phyloP scores from a whole-genome alignment of 2,113 vertebrate genomes.

The Chaetodon auriga region DNA sequence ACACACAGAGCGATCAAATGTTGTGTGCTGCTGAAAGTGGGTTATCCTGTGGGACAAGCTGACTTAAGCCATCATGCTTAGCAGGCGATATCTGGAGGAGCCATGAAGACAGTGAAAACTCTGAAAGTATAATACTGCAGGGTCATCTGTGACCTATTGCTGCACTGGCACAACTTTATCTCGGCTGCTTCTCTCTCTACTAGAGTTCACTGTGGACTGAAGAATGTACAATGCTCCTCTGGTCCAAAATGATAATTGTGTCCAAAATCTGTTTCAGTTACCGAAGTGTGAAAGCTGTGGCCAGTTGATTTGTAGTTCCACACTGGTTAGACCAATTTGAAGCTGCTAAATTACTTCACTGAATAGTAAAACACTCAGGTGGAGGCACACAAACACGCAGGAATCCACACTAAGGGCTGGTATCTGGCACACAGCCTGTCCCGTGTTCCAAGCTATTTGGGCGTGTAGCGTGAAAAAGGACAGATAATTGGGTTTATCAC shows the following conservation, averaged over 20 bases:
- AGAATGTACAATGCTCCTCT: background rate
- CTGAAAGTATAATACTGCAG: constrained; percentile 19
- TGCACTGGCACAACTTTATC: constrained; percentile 17
- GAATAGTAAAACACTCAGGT: constrained; percentile 32
- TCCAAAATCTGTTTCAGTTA: background rate
- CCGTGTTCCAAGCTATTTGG: constrained; percentile 53
- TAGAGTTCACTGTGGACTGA: background rate
- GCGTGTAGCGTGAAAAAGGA: constrained; percentile 64
- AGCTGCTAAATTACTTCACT: background rate
- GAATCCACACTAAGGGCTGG: constrained; percentile 14
- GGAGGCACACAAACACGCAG: constrained; percentile 8
- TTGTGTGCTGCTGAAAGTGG: constrained; percentile 42
- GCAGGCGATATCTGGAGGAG: constrained; percentile 36
- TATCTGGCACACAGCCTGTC: constrained; percentile 51
- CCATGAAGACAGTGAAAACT: constrained; percentile 33
- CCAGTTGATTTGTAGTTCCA: constrained; percentile 7
- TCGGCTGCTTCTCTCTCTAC: background rate
- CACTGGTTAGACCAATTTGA: background rate
- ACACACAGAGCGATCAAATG: constrained; percentile 44
- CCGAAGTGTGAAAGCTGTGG: background rate
- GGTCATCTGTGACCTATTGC: constrained; percentile 15
- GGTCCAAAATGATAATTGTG: background rate
- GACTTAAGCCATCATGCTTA: constrained; percentile 63
- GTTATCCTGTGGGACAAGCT: constrained; percentile 63
- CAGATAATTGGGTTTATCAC: constrained; percentile 72